These are phyloP conservation scores for Pseudomyrmex pallidus DNA, from an alignment of 1,140 invertebrate genomes.

Conservation along the genomic window DNA sequence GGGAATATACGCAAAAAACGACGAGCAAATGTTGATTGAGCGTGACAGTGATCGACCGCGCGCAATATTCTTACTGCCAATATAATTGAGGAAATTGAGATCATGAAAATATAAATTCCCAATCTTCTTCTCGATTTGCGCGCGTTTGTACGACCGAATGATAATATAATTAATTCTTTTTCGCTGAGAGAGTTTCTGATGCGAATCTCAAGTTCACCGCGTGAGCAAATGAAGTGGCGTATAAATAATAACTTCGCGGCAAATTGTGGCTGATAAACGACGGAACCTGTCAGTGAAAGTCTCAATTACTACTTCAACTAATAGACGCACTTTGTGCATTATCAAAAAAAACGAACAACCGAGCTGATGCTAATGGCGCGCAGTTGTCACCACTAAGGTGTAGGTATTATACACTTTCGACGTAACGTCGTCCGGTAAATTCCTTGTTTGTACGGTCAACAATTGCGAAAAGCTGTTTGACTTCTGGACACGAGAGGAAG, in stretches of 20 bases:
- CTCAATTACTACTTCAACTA: not conserved
- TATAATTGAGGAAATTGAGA: constrained; percentile 11
- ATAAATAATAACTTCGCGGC: not conserved
- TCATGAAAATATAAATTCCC: not conserved
- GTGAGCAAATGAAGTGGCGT: too few relatives aligned
- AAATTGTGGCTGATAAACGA: constrained; percentile 1
- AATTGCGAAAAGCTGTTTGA: constrained; percentile 36
- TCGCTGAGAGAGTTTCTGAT: not conserved
- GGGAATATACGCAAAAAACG: not conserved
- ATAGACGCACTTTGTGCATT: too few relatives aligned
- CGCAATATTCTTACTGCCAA: constrained; percentile 21
- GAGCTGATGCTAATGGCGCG: not conserved
- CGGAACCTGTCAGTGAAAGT: constrained; percentile 30
- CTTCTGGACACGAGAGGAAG: constrained; percentile 3
- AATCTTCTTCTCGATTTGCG: too few relatives aligned
- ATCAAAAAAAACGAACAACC: too few relatives aligned
- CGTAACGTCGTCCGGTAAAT: not conserved
- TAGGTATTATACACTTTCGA: not conserved
- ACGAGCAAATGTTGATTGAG: constrained; percentile 16
- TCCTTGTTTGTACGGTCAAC: not conserved
- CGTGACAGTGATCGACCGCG: constrained; percentile 30
- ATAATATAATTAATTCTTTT: not conserved
- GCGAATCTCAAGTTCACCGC: too few relatives aligned
- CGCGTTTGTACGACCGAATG: too few relatives aligned
- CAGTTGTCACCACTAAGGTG: not conserved